Conservation (phyloP, 2,888 invertebrate species). For the Drosophila conformis region DNA sequence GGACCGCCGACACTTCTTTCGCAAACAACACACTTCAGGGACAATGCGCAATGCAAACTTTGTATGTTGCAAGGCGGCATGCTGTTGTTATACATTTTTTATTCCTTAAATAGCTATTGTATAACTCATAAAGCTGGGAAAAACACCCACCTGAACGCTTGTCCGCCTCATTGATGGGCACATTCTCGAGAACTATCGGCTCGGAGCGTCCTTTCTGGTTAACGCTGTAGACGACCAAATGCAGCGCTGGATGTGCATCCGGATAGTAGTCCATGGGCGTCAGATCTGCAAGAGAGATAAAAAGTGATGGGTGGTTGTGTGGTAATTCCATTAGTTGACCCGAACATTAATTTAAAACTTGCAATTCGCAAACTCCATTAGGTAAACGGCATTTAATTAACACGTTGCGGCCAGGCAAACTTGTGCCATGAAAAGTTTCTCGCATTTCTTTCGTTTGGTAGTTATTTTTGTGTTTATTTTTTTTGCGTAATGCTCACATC, state of each 20-base stretch:
- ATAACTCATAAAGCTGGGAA: conserved; percentile 36
- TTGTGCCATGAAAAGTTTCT: conserved; percentile 66
- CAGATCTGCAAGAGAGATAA: conserved; percentile 76
- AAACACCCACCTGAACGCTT: conserved; percentile 90
- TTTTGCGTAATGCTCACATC: conserved; percentile 60
- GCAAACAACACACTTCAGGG: conserved; percentile 47
- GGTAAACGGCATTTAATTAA: conserved; percentile 79
- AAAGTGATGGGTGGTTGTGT: not conserved
- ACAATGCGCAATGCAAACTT: conserved; percentile 62
- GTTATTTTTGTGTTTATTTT: conserved; percentile 15
- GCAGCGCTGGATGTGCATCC: conserved; percentile 87
- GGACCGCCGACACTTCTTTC: conserved; percentile 40
- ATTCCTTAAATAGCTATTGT: conserved; percentile 8
- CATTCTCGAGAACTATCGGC: conserved; percentile 92
- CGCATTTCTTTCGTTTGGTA: conserved; percentile 15
- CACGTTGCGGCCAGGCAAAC: conserved; percentile 67
- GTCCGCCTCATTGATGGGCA: conserved; percentile 94
- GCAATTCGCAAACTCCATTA: conserved; percentile 69
- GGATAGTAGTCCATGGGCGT: conserved; percentile 84
- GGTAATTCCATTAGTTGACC: conserved; percentile 51
- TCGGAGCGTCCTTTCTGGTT: conserved; percentile 95
- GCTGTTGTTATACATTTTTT: conserved; percentile 5
- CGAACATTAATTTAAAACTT: conserved; percentile 76
- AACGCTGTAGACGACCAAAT: conserved; percentile 92
- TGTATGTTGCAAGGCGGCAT: conserved; percentile 43